Evolutionary conservation across 2,888 invertebrate genomes (phyloP), one percentile per base, ranked within the genome.

Genomic region (Nomada fabriciana): DNA sequence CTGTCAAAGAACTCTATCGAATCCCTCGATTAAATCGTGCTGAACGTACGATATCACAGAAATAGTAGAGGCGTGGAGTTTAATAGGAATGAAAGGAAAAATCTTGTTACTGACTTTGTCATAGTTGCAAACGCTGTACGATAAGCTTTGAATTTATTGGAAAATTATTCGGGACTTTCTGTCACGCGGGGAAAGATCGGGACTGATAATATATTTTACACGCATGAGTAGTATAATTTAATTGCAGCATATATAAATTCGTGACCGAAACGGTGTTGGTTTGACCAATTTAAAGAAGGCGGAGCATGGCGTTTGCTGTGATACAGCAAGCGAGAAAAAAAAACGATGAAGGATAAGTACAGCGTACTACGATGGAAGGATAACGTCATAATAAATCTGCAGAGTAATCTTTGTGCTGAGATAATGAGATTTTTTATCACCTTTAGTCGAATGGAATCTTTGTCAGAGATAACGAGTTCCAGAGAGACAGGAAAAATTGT

Each of bases 351-450:
- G 67, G 77, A 77, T 83, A 83, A 83, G 72, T 83, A 77, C 64
- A 69, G 50, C 61, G 77, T 36, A 11, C 68, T 61, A 50, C 55
- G 82, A 75, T 77, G 65, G 65, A 57, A 59, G 71, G 83, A 83
- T 83, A 83, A 83, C 80, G 73, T 78, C 77, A 83, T 78, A 78
- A 83, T 83, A 83, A 83, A 83, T 83, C 83, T 83, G 83, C 65
- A 63, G 73, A 73, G 78, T 83, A 83, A 83, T 83, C 83, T 83
- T 83, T 83, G 80, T 72, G 71, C 68, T 53, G 73, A 83, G 83
- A 83, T 83, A 70, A 83, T 78, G 83, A 83, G 65, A 83, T 83
- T 83, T 83, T 83, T 77, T 83, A 83, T 83, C 82, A 70, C 83
- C 72, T 83, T 76, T 69, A 77, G 82, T 76, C 76, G 76, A 82